phyloP scores from a whole-genome alignment of 2,797 vertebrate species.

The Hyperoplus lanceolatus region DNA sequence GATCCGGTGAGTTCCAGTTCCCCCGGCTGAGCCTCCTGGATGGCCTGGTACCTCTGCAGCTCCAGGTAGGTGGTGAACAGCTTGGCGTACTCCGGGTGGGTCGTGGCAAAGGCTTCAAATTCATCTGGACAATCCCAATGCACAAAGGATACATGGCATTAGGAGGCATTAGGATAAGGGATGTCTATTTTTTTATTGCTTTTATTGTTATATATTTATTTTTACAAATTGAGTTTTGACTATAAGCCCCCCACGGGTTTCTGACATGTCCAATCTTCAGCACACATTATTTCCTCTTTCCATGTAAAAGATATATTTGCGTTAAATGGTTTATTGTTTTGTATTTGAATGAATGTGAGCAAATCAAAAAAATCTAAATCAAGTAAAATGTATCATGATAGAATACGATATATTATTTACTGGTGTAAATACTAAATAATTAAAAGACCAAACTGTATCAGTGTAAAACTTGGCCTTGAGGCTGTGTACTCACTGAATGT shows the following conservation, averaged over 20 bases:
- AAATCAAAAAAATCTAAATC: too few relatives aligned
- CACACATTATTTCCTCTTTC: too few relatives aligned
- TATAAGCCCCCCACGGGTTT: too few relatives aligned
- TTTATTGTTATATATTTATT: too few relatives aligned
- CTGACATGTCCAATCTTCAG: too few relatives aligned
- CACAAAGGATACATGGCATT: neutral
- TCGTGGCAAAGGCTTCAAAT: constrained; percentile 91
- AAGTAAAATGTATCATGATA: neutral
- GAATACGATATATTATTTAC: neutral
- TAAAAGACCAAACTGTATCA: neutral
- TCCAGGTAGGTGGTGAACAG: constrained; percentile 97
- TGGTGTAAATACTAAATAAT: neutral
- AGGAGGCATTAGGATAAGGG: neutral
- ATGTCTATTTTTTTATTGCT: too few relatives aligned
- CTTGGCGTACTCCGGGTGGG: constrained; percentile 94
- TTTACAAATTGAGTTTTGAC: too few relatives aligned
- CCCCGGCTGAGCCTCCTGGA: constrained; percentile 76
- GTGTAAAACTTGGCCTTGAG: neutral
- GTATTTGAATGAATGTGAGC: too few relatives aligned
- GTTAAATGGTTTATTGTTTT: too few relatives aligned
- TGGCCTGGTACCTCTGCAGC: constrained; percentile 92
- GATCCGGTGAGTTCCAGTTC: constrained; percentile 68
- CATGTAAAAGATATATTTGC: too few relatives aligned
- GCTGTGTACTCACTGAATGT: constrained; percentile 90
- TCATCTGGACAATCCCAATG: constrained; percentile 83